phyloP scores from a whole-genome alignment of 2,113 vertebrate species.

The Pimephales promelas region DNA sequence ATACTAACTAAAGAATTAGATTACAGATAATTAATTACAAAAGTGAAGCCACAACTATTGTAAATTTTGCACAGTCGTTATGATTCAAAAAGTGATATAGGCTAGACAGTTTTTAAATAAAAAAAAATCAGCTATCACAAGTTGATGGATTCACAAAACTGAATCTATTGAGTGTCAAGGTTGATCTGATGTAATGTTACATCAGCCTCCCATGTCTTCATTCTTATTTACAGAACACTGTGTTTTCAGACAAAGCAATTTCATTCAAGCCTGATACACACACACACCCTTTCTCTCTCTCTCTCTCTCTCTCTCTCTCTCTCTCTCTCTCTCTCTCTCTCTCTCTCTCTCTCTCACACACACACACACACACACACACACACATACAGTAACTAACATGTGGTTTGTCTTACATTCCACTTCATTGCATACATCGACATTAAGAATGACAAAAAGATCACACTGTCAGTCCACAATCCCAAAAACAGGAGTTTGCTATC shows the following conservation, averaged over 20 bases:
- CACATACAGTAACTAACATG: not conserved
- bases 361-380: not conserved
- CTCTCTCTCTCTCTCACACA: too few species aligned
- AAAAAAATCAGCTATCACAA: too few species aligned
- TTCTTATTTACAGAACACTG: slow-evolving; percentile 39
- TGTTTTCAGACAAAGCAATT: too few species aligned
- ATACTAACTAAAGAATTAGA: not conserved
- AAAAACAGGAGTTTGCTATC: slow-evolving; percentile 7
- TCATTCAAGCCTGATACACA: too few species aligned
- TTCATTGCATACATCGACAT: not conserved
- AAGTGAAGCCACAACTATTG: not conserved
- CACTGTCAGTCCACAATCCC: not conserved
- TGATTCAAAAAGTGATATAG: not conserved
- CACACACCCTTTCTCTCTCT: not conserved
- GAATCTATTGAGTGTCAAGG: not conserved
- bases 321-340: not conserved
- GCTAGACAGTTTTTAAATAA: not conserved
- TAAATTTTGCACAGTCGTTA: not conserved
- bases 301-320: too few species aligned
- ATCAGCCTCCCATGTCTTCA: slow-evolving; percentile 21
- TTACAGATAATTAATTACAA: not conserved
- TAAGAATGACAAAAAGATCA: not conserved
- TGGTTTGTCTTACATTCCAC: slow-evolving; percentile 20
- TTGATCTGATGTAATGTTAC: slow-evolving; percentile 44
- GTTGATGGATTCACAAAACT: not conserved